Conservation (phyloP, 2,888 invertebrate species). For the Gibbula magus region DNA sequence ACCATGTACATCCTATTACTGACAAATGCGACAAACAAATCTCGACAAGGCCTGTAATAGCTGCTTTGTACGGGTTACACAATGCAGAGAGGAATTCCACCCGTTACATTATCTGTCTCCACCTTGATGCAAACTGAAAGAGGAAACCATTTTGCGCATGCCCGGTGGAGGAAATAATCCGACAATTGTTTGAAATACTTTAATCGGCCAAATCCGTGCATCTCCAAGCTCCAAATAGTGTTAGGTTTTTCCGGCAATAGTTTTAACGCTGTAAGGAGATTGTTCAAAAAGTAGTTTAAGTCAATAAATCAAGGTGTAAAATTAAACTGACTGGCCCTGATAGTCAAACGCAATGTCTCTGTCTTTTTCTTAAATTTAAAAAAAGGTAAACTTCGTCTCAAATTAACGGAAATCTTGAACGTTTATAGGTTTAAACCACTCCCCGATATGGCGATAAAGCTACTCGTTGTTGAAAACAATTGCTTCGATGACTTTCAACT, state of each 20-base stretch:
- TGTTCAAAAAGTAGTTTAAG: neutral
- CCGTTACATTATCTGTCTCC: slow-evolving; percentile 14
- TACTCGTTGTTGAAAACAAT: too few relatives aligned
- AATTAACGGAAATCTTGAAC: too few relatives aligned
- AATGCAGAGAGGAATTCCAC: neutral
- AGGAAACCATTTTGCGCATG: neutral
- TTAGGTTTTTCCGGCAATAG: neutral
- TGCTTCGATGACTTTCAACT: too few relatives aligned
- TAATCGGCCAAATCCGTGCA: neutral
- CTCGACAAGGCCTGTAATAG: slow-evolving; percentile 5
- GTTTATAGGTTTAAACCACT: too few relatives aligned
- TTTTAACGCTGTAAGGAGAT: neutral
- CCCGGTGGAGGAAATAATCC: neutral
- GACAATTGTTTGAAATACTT: neutral
- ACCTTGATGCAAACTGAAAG: neutral
- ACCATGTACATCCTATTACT: slow-evolving; percentile 7
- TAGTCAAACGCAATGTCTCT: too few relatives aligned
- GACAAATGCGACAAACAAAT: slow-evolving; percentile 5
- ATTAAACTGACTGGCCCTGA: neutral
- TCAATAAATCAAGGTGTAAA: slow-evolving; percentile 11
- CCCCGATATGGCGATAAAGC: too few relatives aligned
- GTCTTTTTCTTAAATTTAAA: too few relatives aligned
- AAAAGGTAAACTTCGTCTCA: too few relatives aligned
- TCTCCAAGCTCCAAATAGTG: neutral
- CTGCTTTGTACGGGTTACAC: neutral